Base-by-base conservation (phyloP, 37 sponge, comb jelly and placozoan genomes). In the Aphrocallistes beatrix region DNA sequence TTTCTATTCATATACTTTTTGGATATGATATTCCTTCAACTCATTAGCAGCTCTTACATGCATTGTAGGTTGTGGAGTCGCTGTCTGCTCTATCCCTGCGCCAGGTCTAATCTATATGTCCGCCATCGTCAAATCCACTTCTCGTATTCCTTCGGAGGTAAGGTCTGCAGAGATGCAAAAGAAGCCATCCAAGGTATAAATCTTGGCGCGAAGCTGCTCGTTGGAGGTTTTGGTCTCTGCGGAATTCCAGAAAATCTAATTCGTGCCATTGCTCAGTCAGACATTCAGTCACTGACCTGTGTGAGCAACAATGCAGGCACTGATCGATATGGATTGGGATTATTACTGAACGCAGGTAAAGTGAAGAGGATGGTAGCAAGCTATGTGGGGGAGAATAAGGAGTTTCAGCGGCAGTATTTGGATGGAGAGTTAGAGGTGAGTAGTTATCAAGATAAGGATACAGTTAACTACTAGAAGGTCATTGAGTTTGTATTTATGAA, bases 201-300 rank as follows among this genome's bases (percentile, higher is more conserved):
- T 23, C 90, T 91, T 82, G 94, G 91, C 23, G 81, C 86, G 1
- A 93, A 81, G 36, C 93, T 95, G 28, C 88, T 93, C 1, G 96
- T 96, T 28, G 94, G 96, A 82, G 94, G 97, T 16, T 98, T 98
- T 85, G 99, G 99, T 19, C 83, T 98, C 50, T 95, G 95, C 83
- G 99, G 99, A 0, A 98, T 98, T 13, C 99, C 99, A 51, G 99
- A 98, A 86, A 93, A 93, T 40, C 90, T 95, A 23, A 98, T 98
- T 37, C 84, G 37, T 1, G 99, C 93, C 0, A 48, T 98, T 34
- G 87, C 38, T 47, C 38, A 86, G 36, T 88, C 82, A 17, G 93
- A 89, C 0, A 85, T 84, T 0, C 88, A 85, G 34, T 88, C 89
- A 30, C 85, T 98, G 9, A 93, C 93, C 0, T 51, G 86, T 50